These are phyloP conservation scores for Sitodiplosis mosellana DNA, from an alignment of 1,140 invertebrate genomes.

Conservation along the genomic window DNA sequence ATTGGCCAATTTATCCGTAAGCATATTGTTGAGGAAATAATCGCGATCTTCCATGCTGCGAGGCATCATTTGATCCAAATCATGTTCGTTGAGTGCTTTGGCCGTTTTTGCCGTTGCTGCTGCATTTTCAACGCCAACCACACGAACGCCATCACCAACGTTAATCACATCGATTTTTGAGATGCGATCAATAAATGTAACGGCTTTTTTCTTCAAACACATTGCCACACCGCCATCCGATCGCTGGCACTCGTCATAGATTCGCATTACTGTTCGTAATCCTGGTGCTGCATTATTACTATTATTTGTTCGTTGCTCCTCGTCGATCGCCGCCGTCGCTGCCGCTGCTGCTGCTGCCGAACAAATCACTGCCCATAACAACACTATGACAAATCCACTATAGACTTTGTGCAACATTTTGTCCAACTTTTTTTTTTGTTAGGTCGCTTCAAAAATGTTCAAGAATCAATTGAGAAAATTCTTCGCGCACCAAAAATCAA, in stretches of 20 bases:
- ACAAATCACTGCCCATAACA: constrained; percentile 14
- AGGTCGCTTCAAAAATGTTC: too few relatives aligned
- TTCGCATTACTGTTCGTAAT: constrained; percentile 31
- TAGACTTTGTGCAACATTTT: neutral
- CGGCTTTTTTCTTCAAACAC: constrained; percentile 62
- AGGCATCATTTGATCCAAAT: constrained; percentile 43
- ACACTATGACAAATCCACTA: constrained; percentile 6
- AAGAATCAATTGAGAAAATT: too few relatives aligned
- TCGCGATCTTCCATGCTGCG: constrained; percentile 40
- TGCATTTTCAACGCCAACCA: constrained; percentile 32
- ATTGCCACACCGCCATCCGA: constrained; percentile 38
- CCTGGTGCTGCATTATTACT: constrained; percentile 16
- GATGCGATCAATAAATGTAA: constrained; percentile 51
- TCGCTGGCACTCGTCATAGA: constrained; percentile 42
- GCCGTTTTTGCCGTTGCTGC: constrained; percentile 16
- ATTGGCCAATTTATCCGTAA: constrained; percentile 46
- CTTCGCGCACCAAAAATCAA: too few relatives aligned
- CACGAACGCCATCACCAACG: constrained; percentile 41
- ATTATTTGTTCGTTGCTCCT: constrained; percentile 6
- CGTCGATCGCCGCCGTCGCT: constrained; percentile 14
- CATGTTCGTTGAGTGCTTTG: constrained; percentile 29
- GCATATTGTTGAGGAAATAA: constrained; percentile 40
- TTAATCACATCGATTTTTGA: constrained; percentile 45
- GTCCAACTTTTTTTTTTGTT: too few relatives aligned
- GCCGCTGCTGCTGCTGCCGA: constrained; percentile 8